Percentiles rank a stretch among this genome's conserved stretches.
Conservation (phyloP, 2,113 vertebrate genomes). For the Oncorhynchus mykiss region DNA sequence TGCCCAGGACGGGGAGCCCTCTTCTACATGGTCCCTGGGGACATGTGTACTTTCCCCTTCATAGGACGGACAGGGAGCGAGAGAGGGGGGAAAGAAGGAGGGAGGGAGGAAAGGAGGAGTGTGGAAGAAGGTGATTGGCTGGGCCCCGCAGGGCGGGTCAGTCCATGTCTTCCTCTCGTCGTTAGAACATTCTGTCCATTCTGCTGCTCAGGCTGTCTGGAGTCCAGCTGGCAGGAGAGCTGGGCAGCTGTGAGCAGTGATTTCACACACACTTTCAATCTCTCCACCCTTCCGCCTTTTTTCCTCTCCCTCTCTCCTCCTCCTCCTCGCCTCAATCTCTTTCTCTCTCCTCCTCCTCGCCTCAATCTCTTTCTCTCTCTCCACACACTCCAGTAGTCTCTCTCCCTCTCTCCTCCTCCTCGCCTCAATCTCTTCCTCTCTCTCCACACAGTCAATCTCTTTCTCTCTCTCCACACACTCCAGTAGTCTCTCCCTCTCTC, state of each 20-base stretch:
- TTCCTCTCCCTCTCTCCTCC: background rate
- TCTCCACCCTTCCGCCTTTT: background rate
- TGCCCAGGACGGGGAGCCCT: conserved; percentile 4
- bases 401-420: too few species aligned
- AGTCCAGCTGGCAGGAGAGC: conserved; percentile 62
- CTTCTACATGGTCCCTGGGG: background rate
- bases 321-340: background rate
- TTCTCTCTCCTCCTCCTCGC: background rate
- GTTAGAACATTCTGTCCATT: conserved; percentile 71
- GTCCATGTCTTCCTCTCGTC: conserved; percentile 23
- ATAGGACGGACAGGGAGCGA: conserved; percentile 18
- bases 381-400: too few species aligned
- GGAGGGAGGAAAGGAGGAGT: background rate
- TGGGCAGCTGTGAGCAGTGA: conserved; percentile 49
- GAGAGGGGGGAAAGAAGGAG: conserved; percentile 12
- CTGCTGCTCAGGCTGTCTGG: conserved; percentile 63
- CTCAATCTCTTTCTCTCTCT: background rate
- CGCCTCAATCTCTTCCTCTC: too few species aligned
- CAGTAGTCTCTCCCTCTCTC: too few species aligned
- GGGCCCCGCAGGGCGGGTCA: conserved; percentile 14
- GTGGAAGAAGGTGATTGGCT: conserved; percentile 36
- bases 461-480: too few species aligned
- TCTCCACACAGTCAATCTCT: too few species aligned
- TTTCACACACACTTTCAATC: background rate
- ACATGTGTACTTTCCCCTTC: conserved; percentile 32